Evolutionary conservation across 2,113 vertebrate genomes (phyloP), one percentile per base, ranked within the genome.

Genomic region (Columbina picui): DNA sequence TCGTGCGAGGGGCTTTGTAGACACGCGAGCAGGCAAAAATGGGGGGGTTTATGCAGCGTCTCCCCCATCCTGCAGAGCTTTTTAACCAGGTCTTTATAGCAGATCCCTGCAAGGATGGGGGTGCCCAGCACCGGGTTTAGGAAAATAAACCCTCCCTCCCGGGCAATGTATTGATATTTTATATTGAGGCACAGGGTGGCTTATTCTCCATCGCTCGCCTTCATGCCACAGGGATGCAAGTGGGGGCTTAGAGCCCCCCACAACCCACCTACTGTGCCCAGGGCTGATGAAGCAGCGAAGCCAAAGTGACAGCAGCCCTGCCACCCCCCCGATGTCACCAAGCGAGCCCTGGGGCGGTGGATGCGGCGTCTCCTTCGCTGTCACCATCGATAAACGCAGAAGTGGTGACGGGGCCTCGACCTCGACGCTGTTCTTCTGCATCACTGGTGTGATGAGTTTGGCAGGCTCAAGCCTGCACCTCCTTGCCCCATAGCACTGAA

Each of bases 61-160:
- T 45, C 43, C 39, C 39, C 39, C 39, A 39, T 39, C 29, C 20
- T 16, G 13, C 45, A 3, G 19, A 26, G 30, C 8, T 47, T 47
- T 45, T 38, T 22, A 74, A n/a, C 23, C 29, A 32, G 14, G 15
- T 11, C 34, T 39, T 41, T 27, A 22, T 12, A 7, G n/a, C 26
- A 12, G 25, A 14, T 23, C 22, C 27, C 68, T 5, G 4, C 0
- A 5, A n/a, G 41, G 27, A 34, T 25, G 32, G 0, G 7, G 45
- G 52, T 67, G 63, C 36, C 7, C 11, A 26, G 36, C 25, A 45
- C 22, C 18, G 52, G 56, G 16, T 19, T 57, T 64, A 47, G 38
- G 17, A 19, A 27, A 49, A 32, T 13, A 27, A 83, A 69, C 12
- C 26, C 32, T 9, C 0, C 16, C 7, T 39, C 56, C 50, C 1